Percentiles rank a stretch among this genome's conserved stretches.
These are phyloP conservation scores for Rana temporaria DNA, from an alignment of 2,113 vertebrate genomes.

Conservation along the genomic window DNA sequence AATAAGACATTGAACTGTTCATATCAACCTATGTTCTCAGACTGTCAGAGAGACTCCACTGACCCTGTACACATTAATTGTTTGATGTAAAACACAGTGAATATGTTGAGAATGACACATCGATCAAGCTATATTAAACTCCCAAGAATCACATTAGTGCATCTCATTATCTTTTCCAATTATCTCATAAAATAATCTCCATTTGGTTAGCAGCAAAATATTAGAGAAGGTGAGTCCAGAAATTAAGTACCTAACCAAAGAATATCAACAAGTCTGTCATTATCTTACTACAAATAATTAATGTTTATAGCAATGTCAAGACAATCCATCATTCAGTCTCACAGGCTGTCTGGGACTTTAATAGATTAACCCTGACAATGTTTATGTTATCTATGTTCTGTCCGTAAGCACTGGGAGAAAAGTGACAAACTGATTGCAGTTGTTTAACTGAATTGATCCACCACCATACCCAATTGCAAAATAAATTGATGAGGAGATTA, in stretches of 20 bases:
- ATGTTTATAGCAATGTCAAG: not conserved
- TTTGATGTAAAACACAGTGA: slow-evolving; percentile 6
- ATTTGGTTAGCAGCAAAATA: not conserved
- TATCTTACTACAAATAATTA: not conserved
- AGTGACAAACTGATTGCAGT: slow-evolving; percentile 27
- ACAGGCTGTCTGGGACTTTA: not conserved
- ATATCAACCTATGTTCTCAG: not conserved
- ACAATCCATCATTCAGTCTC: not conserved
- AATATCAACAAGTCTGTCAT: not conserved
- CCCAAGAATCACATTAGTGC: not conserved
- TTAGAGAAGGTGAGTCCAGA: not conserved
- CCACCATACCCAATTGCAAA: not conserved
- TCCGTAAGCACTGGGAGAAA: slow-evolving; percentile 2
- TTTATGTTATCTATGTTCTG: slow-evolving; percentile 30
- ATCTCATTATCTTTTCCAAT: slow-evolving; percentile 7
- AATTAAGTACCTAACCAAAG: not conserved
- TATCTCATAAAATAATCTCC: not conserved
- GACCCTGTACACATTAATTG: not conserved
- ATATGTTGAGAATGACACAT: not conserved
- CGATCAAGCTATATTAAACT: not conserved
- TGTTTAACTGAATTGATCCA: slow-evolving; percentile 14
- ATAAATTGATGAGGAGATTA: slow-evolving; percentile 1
- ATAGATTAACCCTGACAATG: slow-evolving; percentile 30
- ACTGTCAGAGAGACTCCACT: not conserved
- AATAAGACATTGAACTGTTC: slow-evolving; percentile 4